Conservation (phyloP, 2,797 vertebrate species). For the Acrossocheilus fasciatus region DNA sequence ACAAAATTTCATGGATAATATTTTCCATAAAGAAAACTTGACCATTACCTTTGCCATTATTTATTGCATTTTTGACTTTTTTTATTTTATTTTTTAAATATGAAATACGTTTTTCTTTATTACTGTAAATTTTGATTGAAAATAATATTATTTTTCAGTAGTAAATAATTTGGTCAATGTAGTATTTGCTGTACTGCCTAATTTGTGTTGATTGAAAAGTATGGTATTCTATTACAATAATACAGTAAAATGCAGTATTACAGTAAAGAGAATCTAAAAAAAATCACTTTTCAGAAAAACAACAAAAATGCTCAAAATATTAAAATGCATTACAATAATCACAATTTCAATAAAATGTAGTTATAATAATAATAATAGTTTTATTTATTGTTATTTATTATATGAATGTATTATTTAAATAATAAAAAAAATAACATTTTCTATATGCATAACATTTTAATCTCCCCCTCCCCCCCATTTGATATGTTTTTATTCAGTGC, state of each 20-base stretch:
- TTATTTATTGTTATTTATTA: not conserved
- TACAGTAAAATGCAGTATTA: not conserved
- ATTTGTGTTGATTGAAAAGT: not conserved
- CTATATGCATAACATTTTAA: not conserved
- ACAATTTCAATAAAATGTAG: not conserved
- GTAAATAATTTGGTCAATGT: not conserved
- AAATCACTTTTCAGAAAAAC: not conserved
- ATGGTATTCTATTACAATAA: not conserved
- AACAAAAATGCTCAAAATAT: not conserved
- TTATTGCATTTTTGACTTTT: not conserved
- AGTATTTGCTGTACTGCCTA: not conserved
- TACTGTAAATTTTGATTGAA: not conserved
- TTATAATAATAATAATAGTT: not conserved
- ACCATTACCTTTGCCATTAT: not conserved
- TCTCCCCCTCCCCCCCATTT: not conserved
- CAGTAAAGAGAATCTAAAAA: not conserved
- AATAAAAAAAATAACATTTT: not conserved
- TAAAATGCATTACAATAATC: not conserved
- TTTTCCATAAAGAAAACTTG: not conserved
- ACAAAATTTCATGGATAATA: not conserved
- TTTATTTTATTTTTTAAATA: too few relatives aligned
- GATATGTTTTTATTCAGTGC: not conserved
- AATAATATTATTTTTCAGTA: not conserved
- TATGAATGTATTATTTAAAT: not conserved
- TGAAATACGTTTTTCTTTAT: too few relatives aligned